Evolutionary conservation across 1,140 invertebrate genomes (phyloP).

Genomic region (Aphelinus certus): DNA sequence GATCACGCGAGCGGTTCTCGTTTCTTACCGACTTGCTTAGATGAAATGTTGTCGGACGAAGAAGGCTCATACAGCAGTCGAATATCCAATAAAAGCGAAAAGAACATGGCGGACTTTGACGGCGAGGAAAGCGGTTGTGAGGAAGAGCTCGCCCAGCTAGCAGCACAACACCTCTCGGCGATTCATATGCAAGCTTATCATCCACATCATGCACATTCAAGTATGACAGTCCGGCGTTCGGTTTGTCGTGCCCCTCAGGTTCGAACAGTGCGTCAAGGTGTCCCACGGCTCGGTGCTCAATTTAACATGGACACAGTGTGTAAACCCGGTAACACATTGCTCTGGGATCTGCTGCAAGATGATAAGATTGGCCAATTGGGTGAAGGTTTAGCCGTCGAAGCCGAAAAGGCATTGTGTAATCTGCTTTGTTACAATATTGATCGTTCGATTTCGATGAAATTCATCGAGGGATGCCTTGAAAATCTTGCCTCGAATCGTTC

Average conservation of each 20-base stretch:
- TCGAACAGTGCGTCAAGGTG: slow-evolving; percentile 48
- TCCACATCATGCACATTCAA: slow-evolving; percentile 53
- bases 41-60: slow-evolving; percentile 78
- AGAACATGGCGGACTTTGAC: slow-evolving; percentile 94
- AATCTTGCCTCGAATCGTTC: slow-evolving; percentile 89
- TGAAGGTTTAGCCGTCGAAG: slow-evolving; percentile 88
- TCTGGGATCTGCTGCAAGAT: slow-evolving; percentile 95
- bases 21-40: slow-evolving; percentile 60
- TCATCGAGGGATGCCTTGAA: slow-evolving; percentile 92
- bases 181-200: slow-evolving; percentile 65
- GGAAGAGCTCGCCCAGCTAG: slow-evolving; percentile 84
- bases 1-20: slow-evolving; percentile 44
- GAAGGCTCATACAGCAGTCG: slow-evolving; percentile 86
- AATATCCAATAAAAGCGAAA: slow-evolving; percentile 93
- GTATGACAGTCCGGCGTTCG: slow-evolving; percentile 54
- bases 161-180: slow-evolving; percentile 67
- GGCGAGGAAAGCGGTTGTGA: slow-evolving; percentile 90
- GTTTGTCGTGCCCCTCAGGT: slow-evolving; percentile 53
- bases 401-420: slow-evolving; percentile 90
- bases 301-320: slow-evolving; percentile 84
- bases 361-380: slow-evolving; percentile 86
- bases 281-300: slow-evolving; percentile 62
- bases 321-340: slow-evolving; percentile 86
- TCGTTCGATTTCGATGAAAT: slow-evolving; percentile 88
- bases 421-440: slow-evolving; percentile 90